Evolutionary conservation across 2,113 vertebrate genomes (phyloP).

Genomic region (Chloropsis hardwickii): DNA sequence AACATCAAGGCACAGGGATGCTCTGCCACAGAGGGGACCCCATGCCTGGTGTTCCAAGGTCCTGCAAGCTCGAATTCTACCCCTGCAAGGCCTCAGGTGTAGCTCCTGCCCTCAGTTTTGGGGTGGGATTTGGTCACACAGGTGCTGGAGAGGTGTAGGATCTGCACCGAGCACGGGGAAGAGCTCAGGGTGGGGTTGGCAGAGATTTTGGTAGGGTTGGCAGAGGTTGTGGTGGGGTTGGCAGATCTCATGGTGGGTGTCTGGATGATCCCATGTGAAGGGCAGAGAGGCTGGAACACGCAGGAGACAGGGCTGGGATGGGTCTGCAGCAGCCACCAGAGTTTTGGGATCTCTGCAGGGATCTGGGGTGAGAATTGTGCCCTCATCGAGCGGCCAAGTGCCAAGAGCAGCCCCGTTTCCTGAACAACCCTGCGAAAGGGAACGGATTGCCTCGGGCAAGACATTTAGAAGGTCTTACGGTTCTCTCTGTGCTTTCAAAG

Average conservation of each 20-base stretch:
- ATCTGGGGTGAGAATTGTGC: neutral
- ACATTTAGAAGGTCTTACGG: neutral
- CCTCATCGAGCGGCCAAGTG: neutral
- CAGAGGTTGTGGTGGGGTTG: neutral
- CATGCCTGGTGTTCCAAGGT: fast-evolving
- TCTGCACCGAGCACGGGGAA: fast-evolving
- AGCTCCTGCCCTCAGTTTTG: neutral
- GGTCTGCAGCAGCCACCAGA: fast-evolving
- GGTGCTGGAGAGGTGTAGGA: neutral
- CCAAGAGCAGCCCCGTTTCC: neutral
- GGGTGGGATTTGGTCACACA: neutral
- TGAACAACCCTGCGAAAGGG: neutral
- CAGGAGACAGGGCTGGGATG: neutral
- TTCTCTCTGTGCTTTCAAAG: neutral
- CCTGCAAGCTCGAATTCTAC: fast-evolving
- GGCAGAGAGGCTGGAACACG: neutral
- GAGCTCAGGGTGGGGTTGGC: fast-evolving
- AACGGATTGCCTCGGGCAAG: constrained; percentile 14
- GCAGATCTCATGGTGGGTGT: neutral
- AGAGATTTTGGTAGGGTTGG: neutral
- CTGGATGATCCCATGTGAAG: neutral
- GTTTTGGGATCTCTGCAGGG: neutral
- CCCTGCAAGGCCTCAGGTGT: fast-evolving
- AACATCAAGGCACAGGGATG: fast-evolving
- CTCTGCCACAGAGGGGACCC: fast-evolving